phyloP scores from a whole-genome alignment of 2,888 invertebrate genomes.

The Elmis aenea region DNA sequence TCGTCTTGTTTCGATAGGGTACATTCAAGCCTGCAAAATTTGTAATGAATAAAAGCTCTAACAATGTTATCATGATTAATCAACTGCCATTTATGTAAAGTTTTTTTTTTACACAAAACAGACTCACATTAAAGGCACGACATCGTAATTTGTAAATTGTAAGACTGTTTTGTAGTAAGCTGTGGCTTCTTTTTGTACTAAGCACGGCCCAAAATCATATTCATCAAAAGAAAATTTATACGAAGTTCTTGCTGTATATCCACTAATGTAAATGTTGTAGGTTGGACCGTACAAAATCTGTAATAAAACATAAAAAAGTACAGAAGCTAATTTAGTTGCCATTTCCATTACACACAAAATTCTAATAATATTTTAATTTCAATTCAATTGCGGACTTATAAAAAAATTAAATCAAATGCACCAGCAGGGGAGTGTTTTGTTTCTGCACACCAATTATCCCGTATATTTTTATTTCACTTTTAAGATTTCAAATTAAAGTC shows the following conservation, averaged over 20 bases:
- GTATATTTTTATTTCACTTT: too few relatives aligned
- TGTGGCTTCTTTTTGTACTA: constrained; percentile 51
- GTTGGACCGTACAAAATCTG: constrained; percentile 65
- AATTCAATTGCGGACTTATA: too few relatives aligned
- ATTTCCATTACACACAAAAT: too few relatives aligned
- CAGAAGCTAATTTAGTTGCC: too few relatives aligned
- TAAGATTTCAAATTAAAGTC: too few relatives aligned
- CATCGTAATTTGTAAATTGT: constrained; percentile 42
- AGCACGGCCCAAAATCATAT: constrained; percentile 64
- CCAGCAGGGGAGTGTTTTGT: too few relatives aligned
- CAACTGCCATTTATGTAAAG: not conserved
- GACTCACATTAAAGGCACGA: constrained; percentile 36
- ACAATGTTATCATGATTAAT: not conserved
- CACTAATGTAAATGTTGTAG: constrained; percentile 55
- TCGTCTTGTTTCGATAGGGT: constrained; percentile 49
- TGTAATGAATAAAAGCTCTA: not conserved
- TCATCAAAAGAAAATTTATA: constrained; percentile 59
- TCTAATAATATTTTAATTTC: too few relatives aligned
- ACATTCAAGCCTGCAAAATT: constrained; percentile 49
- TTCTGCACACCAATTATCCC: too few relatives aligned
- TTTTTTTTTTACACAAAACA: not conserved
- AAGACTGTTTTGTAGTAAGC: constrained; percentile 47
- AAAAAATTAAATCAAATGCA: too few relatives aligned
- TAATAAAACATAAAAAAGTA: constrained; percentile 18
- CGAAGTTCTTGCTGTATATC: constrained; percentile 53